A percentile compares a stretch with the other conserved stretches of the same genome.
Conservation (phyloP, 1,140 invertebrate species). For the Orius insidiosus region DNA sequence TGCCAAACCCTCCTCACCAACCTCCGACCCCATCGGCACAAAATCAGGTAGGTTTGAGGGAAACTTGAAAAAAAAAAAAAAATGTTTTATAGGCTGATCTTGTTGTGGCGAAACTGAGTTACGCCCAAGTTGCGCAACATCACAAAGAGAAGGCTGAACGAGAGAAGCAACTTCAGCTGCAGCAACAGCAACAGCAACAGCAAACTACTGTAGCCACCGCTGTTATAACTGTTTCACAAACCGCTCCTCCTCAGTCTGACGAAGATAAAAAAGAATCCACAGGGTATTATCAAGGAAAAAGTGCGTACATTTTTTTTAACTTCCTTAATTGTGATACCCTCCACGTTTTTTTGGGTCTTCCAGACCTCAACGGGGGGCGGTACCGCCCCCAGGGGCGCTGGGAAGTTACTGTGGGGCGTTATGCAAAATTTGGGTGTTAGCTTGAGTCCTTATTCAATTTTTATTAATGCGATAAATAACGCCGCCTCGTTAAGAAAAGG, state of each 20-base stretch:
- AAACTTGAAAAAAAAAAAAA: not conserved
- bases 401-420: too few species aligned
- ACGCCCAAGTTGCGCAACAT: constrained; percentile 67
- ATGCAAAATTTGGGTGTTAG: too few species aligned
- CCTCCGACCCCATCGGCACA: constrained; percentile 13
- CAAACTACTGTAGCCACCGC: not conserved
- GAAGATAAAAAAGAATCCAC: constrained; percentile 12
- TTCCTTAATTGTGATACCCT: too few species aligned
- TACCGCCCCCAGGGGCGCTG: too few species aligned
- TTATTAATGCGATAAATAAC: too few species aligned
- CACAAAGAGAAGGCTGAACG: constrained; percentile 29
- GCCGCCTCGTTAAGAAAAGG: too few species aligned
- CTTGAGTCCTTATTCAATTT: too few species aligned
- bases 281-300: constrained; percentile 8
- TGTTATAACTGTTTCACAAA: constrained; percentile 4
- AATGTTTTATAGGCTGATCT: constrained; percentile 10
- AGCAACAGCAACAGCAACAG: constrained; percentile 8
- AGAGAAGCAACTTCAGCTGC: constrained; percentile 16
- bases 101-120: constrained; percentile 43
- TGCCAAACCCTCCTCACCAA: constrained; percentile 3
- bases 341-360: too few species aligned
- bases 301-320: too few species aligned
- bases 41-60: constrained; percentile 10
- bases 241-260: constrained; percentile 1
- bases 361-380: too few species aligned